A percentile compares a stretch with the other conserved stretches of the same genome.
phyloP scores from a whole-genome alignment of 2,888 invertebrate genomes.

The Chromoteleia sp. region DNA sequence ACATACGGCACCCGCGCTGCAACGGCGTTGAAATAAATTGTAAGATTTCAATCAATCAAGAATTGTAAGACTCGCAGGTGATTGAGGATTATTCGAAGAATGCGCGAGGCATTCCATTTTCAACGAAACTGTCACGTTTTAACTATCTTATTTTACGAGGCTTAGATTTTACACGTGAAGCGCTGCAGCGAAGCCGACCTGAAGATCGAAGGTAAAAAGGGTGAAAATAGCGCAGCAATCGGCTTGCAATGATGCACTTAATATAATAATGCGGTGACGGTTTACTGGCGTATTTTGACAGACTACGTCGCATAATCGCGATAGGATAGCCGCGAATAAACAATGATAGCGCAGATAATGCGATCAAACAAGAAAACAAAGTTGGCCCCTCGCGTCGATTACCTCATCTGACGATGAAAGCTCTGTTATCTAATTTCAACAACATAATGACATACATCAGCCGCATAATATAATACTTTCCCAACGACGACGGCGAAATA shows the following conservation, averaged over 20 bases:
- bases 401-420: constrained; percentile 46
- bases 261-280: no score
- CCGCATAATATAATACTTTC: constrained; percentile 53
- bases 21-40: no score
- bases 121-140: constrained; percentile 27
- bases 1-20: no score
- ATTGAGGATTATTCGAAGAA: constrained; percentile 36
- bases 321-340: no score
- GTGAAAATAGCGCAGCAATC: no score
- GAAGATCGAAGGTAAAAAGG: no score
- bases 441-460: constrained; percentile 27
- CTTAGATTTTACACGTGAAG: not conserved
- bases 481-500: constrained; percentile 38
- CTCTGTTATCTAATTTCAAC: constrained; percentile 56
- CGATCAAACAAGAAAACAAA: not conserved
- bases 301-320: no score
- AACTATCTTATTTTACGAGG: constrained; percentile 14
- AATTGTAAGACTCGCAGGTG: constrained; percentile 20
- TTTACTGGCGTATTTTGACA: no score
- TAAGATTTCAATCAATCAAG: constrained; percentile 14
- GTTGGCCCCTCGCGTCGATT: constrained; percentile 26
- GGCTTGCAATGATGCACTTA: no score
- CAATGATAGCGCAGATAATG: no score
- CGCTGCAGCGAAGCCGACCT: no score
- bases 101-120: constrained; percentile 22